A percentile compares a stretch with the other conserved stretches of the same genome.
Evolutionary conservation across 2,888 invertebrate genomes (phyloP).

Genomic region (Rotaria sp.): DNA sequence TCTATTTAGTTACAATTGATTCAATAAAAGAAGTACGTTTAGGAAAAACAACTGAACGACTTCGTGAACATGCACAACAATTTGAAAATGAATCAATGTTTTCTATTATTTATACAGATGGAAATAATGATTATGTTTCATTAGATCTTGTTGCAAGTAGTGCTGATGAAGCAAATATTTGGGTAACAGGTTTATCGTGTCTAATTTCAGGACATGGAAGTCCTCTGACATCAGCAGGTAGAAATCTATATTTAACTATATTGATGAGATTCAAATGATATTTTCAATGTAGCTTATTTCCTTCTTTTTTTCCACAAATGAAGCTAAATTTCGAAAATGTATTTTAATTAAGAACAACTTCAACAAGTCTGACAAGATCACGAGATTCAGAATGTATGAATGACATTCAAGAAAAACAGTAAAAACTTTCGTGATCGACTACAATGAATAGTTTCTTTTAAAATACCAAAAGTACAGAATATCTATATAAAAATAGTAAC

Average conservation of each 20-base stretch:
- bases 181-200: constrained; percentile 60
- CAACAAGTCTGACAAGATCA: too few relatives aligned
- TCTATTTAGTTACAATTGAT: constrained; percentile 57
- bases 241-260: too few relatives aligned
- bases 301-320: too few relatives aligned
- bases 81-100: constrained; percentile 61
- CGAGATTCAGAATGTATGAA: too few relatives aligned
- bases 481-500: too few relatives aligned
- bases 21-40: constrained; percentile 60
- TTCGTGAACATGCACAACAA: constrained; percentile 56
- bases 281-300: not conserved
- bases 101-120: constrained; percentile 59
- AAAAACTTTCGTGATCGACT: too few relatives aligned
- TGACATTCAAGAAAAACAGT: too few relatives aligned
- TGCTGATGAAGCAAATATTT: constrained; percentile 61
- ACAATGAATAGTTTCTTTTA: too few relatives aligned
- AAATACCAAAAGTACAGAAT: too few relatives aligned
- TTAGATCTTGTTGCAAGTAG: constrained; percentile 60
- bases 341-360: too few relatives aligned
- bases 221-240: constrained; percentile 42
- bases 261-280: not conserved
- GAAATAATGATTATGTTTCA: constrained; percentile 58
- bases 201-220: constrained; percentile 47
- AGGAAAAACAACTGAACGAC: constrained; percentile 59
- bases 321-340: too few relatives aligned